Evolutionary conservation across 2,888 invertebrate genomes (phyloP).

Genomic region (Dryomyza anilis): DNA sequence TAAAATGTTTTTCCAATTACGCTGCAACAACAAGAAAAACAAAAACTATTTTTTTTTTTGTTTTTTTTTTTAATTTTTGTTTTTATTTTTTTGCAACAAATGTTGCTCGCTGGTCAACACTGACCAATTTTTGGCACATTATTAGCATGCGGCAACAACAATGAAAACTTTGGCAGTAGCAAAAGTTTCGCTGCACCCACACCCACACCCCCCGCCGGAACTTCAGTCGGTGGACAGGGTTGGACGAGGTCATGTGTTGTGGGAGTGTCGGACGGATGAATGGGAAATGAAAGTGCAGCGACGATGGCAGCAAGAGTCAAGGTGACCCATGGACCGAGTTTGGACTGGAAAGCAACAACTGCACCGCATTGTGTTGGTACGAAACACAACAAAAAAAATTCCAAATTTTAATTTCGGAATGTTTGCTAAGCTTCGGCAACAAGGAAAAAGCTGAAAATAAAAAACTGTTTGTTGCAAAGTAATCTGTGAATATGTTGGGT

Average conservation of each 20-base stretch:
- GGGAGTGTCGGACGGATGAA: neutral
- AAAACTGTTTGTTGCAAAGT: neutral
- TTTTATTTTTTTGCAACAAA: neutral
- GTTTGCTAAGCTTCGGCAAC: neutral
- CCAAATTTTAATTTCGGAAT: constrained; percentile 11
- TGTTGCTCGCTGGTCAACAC: neutral
- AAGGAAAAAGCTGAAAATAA: neutral
- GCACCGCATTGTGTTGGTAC: constrained; percentile 18
- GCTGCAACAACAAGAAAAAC: neutral
- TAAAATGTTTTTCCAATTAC: constrained; percentile 11
- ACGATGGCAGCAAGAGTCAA: constrained; percentile 5
- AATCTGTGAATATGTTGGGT: neutral
- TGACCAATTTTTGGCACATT: constrained; percentile 16
- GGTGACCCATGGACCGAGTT: constrained; percentile 1
- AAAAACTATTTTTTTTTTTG: neutral
- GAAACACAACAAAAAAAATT: constrained; percentile 13
- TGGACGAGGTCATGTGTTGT: neutral
- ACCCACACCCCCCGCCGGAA: neutral
- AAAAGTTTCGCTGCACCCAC: constrained; percentile 2
- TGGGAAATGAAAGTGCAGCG: constrained; percentile 5
- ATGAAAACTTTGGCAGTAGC: neutral
- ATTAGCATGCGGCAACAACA: constrained; percentile 12
- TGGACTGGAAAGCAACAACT: neutral
- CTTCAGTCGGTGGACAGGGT: neutral
- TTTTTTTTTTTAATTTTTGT: neutral